Percentiles rank a stretch among this genome's conserved stretches.
Conservation (phyloP, 2,888 invertebrate species). For the Mesorhabditis belari region DNA sequence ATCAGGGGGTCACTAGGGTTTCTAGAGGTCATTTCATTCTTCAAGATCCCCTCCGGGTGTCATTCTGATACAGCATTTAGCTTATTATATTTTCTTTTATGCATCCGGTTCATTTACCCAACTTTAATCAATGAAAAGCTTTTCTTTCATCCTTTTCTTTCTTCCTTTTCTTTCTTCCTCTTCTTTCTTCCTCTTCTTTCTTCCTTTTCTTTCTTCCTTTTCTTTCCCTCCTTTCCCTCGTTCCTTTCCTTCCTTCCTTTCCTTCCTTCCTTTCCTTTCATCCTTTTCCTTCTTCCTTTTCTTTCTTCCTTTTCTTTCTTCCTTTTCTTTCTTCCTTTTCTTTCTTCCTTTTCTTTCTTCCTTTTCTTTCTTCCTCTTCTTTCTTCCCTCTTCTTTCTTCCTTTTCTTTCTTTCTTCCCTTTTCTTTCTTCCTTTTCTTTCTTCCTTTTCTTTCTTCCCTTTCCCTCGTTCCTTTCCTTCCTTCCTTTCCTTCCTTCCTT, state of each 20-base stretch:
- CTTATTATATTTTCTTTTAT: no score
- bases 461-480: neutral
- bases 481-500: neutral
- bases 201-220: constrained; percentile 1
- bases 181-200: neutral
- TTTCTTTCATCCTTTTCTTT: no score
- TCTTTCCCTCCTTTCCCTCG: constrained; percentile 2
- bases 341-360: no score
- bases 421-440: neutral
- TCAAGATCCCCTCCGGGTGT: no score
- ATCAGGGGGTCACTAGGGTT: no score
- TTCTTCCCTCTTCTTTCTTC: no score
- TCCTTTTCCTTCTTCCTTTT: constrained; percentile 1
- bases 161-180: constrained; percentile 1
- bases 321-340: neutral
- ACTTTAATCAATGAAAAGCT: no score
- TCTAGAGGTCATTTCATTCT: no score
- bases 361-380: no score
- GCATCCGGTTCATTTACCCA: no score
- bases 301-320: constrained; percentile 4
- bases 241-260: neutral
- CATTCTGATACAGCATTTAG: no score
- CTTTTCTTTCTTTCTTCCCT: no score
- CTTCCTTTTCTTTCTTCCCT: neutral
- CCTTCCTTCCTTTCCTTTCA: constrained; percentile 4